Conservation (phyloP, 2,797 vertebrate genomes). For the Helicolenus hilgendorfi region DNA sequence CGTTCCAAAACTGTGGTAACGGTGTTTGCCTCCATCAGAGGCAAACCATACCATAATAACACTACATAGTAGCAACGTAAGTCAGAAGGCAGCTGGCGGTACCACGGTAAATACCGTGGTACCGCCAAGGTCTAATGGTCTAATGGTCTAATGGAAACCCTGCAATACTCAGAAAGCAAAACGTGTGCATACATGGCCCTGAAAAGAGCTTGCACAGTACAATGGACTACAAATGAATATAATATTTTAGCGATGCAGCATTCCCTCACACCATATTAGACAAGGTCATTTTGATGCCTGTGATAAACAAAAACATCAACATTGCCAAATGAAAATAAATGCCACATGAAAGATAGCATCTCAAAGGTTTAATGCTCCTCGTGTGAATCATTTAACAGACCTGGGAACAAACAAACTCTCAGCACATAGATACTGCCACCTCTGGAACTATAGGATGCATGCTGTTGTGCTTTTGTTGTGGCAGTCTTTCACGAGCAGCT, state of each 20-base stretch:
- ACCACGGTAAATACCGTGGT: no score
- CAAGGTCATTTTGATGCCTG: neutral
- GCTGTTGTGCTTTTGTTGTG: neutral
- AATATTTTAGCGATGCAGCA: neutral
- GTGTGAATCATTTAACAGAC: neutral
- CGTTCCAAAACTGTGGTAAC: no score
- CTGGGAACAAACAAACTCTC: neutral
- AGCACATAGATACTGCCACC: neutral
- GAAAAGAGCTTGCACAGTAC: neutral
- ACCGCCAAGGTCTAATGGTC: no score
- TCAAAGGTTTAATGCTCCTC: neutral
- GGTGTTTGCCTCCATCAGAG: no score
- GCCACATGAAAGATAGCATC: neutral
- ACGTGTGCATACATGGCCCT: neutral
- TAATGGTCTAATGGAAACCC: neutral
- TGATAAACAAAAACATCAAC: neutral
- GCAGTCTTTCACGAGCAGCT: neutral
- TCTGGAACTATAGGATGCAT: neutral
- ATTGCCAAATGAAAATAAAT: neutral
- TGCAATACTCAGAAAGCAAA: neutral
- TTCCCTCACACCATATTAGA: neutral
- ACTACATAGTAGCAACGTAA: no score
- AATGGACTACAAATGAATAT: neutral
- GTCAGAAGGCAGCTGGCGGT: no score
- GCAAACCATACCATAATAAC: no score